Conservation (phyloP, 1,140 invertebrate genomes). For the Scaptomyza hsui region DNA sequence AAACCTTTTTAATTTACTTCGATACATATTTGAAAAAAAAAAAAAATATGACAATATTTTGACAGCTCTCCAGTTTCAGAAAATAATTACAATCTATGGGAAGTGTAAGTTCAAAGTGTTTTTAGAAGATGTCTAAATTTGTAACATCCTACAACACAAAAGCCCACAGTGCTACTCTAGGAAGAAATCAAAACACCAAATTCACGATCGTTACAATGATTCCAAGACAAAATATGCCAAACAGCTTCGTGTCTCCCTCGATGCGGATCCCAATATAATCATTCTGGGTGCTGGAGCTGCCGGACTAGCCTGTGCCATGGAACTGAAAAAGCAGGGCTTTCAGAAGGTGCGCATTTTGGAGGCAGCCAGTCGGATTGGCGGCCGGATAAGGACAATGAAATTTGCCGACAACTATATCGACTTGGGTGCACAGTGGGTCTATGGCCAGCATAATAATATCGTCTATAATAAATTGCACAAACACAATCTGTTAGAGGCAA, state of each 20-base stretch:
- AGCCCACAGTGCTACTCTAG: slow-evolving; percentile 12
- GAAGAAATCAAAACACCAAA: not conserved
- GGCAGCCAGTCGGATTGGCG: slow-evolving; percentile 89
- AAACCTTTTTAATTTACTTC: too few relatives aligned
- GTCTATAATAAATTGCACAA: slow-evolving; percentile 87
- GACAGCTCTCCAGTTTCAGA: not conserved
- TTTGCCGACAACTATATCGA: slow-evolving; percentile 88
- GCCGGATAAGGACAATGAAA: slow-evolving; percentile 86
- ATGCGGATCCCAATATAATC: slow-evolving; percentile 66
- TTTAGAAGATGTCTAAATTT: not conserved
- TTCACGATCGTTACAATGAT: slow-evolving; percentile 21
- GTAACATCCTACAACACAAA: not conserved
- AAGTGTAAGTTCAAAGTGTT: slow-evolving; percentile 17
- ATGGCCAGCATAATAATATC: slow-evolving; percentile 90
- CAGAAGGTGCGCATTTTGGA: slow-evolving; percentile 86
- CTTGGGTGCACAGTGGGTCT: slow-evolving; percentile 91
- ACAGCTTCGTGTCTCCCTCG: not conserved
- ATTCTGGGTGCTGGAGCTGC: slow-evolving; percentile 86
- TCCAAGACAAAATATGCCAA: slow-evolving; percentile 14
- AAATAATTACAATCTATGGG: slow-evolving; percentile 27
- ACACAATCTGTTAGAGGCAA: slow-evolving; percentile 83
- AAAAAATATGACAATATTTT: not conserved
- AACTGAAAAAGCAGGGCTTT: slow-evolving; percentile 83
- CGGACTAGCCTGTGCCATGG: slow-evolving; percentile 86
- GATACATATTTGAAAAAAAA: too few relatives aligned